phyloP scores from a whole-genome alignment of 2,888 invertebrate species.

The Limenitis camilla region DNA sequence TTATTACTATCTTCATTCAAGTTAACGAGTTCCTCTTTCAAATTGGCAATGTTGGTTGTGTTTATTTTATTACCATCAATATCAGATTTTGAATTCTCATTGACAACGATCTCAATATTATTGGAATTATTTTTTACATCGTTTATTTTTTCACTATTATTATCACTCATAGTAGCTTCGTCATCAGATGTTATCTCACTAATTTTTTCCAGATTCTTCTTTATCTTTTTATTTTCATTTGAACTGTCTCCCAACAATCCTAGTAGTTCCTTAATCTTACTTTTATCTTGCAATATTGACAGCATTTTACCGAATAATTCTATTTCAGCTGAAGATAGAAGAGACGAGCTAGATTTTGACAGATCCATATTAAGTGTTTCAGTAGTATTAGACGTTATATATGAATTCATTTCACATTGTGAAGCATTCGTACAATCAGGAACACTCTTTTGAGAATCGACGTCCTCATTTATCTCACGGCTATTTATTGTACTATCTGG shows the following conservation, averaged over 20 bases:
- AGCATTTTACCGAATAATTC: conserved; percentile 50
- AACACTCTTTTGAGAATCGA: conserved; percentile 25
- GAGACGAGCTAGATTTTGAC: conserved; percentile 25
- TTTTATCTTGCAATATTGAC: conserved; percentile 61
- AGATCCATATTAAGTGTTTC: conserved; percentile 29
- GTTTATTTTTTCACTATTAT: neutral
- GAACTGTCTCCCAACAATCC: conserved; percentile 54
- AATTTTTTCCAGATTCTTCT: conserved; percentile 74
- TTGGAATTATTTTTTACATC: no score
- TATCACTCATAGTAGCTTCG: conserved; percentile 34
- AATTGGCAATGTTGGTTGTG: no score
- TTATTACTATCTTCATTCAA: no score
- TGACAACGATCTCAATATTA: neutral
- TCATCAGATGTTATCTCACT: conserved; percentile 70
- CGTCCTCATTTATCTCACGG: conserved; percentile 23
- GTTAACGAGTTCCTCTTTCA: no score
- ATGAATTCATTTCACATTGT: conserved; percentile 39
- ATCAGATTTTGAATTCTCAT: neutral
- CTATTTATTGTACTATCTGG: conserved; percentile 57
- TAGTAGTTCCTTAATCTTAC: conserved; percentile 66
- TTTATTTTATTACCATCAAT: no score
- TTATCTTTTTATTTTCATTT: conserved; percentile 64
- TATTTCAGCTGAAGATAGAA: conserved; percentile 29
- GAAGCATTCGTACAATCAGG: conserved; percentile 51
- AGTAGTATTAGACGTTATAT: conserved; percentile 42